Percentiles rank a stretch among this genome's conserved stretches.
These are phyloP conservation scores for Hirudinaria manillensis DNA, from an alignment of 2,888 invertebrate genomes.

Conservation along the genomic window DNA sequence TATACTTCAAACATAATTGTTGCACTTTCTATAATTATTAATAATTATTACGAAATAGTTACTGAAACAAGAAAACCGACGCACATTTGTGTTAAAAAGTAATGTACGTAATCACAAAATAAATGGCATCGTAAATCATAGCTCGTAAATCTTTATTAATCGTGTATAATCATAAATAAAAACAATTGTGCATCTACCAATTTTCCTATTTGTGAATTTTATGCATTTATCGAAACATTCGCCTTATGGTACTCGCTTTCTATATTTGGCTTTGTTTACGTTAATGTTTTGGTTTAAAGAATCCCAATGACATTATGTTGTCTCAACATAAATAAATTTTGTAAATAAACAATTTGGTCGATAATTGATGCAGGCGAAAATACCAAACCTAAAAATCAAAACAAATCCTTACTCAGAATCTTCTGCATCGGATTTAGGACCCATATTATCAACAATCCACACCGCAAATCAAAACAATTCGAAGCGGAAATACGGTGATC, in stretches of 20 bases:
- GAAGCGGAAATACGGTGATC: slow-evolving; percentile 20
- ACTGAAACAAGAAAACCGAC: no score
- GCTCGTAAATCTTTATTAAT: not conserved
- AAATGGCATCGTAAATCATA: not conserved
- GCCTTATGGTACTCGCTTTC: no score
- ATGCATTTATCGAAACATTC: no score
- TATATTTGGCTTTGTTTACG: no score
- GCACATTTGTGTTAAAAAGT: no score
- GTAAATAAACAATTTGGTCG: not conserved
- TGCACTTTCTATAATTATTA: no score
- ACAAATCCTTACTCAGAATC: slow-evolving; percentile 21
- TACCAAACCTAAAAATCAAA: not conserved
- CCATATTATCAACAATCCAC: slow-evolving; percentile 1
- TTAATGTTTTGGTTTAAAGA: no score
- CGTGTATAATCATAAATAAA: not conserved
- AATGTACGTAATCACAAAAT: not conserved
- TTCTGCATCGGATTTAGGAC: slow-evolving; percentile 1
- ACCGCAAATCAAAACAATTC: not conserved
- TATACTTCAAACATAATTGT: no score
- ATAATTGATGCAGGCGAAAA: slow-evolving; percentile 7
- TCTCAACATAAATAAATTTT: not conserved
- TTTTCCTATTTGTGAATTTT: no score
- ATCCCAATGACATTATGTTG: no score
- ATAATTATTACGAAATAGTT: no score
- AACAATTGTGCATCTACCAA: not conserved